phyloP scores from a whole-genome alignment of 30 jellyfish, hydroid and myxozoan species.

The Nemopilema nomurai region DNA sequence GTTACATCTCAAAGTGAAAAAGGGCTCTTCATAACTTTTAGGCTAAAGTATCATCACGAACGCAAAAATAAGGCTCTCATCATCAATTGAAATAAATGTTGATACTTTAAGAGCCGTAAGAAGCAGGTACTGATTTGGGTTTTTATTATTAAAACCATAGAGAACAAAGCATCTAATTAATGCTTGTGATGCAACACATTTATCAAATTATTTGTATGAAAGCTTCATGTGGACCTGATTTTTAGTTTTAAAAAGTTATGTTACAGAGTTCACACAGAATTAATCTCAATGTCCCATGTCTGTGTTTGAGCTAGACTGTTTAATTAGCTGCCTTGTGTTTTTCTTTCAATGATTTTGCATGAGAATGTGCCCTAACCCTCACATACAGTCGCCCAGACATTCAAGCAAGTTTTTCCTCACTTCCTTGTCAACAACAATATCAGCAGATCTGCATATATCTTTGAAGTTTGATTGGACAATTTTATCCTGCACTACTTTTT shows the following conservation, averaged over 20 bases:
- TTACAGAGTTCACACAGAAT: background rate
- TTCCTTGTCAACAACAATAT: constrained; percentile 9
- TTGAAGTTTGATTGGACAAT: background rate
- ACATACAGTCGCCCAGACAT: constrained; percentile 3
- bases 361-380: constrained; percentile 20
- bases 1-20: constrained; percentile 14
- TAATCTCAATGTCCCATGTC: constrained; percentile 7
- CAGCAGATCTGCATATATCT: constrained; percentile 14
- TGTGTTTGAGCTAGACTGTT: constrained; percentile 1
- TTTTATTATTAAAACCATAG: constrained; percentile 5
- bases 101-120: background rate
- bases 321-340: constrained; percentile 14
- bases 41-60: background rate
- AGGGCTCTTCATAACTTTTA: background rate
- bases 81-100: background rate
- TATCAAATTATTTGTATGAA: background rate
- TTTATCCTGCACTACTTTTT: background rate
- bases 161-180: too few relatives aligned
- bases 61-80: background rate
- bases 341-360: constrained; percentile 17
- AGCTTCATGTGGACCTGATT: background rate
- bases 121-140: constrained; percentile 15
- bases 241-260: background rate
- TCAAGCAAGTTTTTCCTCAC: constrained; percentile 17
- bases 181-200: too few relatives aligned